These are phyloP conservation scores for Caenorhabditis latens DNA, from an alignment of 1,140 invertebrate genomes.

Conservation along the genomic window DNA sequence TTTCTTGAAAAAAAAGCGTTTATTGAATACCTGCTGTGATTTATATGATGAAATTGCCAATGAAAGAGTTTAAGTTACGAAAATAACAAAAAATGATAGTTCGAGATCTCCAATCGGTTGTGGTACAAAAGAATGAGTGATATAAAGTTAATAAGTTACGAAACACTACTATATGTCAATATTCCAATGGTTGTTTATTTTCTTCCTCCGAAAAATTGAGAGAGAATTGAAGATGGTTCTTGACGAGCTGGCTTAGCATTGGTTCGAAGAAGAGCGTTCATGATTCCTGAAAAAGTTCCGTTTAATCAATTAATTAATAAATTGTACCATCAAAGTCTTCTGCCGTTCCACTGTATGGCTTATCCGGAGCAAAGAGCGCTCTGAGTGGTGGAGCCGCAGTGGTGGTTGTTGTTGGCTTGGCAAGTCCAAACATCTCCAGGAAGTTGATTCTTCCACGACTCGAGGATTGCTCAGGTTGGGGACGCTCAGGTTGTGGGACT, in stretches of 20 bases:
- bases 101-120: conserved; percentile 45
- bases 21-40: conserved; percentile 38
- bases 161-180: not conserved
- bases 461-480: conserved; percentile 19
- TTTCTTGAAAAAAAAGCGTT: not conserved
- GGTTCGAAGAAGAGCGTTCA: conserved; percentile 43
- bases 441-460: conserved; percentile 19
- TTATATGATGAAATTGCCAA: conserved; percentile 3
- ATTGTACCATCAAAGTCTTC: conserved; percentile 22
- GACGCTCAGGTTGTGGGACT: conserved; percentile 19
- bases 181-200: not conserved
- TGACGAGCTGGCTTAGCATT: conserved; percentile 42
- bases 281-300: conserved; percentile 26
- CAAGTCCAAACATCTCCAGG: conserved; percentile 28
- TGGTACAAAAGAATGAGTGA: conserved; percentile 1
- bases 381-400: conserved; percentile 14
- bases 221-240: conserved; percentile 31
- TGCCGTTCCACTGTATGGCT: conserved; percentile 34
- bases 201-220: conserved; percentile 31
- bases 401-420: conserved; percentile 24
- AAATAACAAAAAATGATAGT: not conserved
- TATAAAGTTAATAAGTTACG: not conserved
- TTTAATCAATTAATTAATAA: too few relatives aligned
- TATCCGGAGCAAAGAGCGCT: conserved; percentile 34
- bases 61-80: not conserved